Base-by-base conservation (phyloP, 2,113 vertebrate species). In the Poeciliopsis occidentalis region DNA sequence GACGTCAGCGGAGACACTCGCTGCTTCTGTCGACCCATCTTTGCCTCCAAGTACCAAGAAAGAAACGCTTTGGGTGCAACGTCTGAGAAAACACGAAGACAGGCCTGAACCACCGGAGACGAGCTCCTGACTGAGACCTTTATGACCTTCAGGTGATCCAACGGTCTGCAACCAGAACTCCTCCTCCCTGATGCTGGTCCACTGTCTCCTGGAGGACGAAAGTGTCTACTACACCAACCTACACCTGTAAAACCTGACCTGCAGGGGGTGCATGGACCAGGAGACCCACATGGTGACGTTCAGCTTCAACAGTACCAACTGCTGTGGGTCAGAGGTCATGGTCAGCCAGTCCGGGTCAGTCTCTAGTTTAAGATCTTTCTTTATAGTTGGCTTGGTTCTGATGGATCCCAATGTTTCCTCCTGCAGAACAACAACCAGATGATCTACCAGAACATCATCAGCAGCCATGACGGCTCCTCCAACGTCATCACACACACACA, bases 191-290 rank as follows among this genome's bases (percentile, higher is more conserved):
- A 27, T 29, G 61, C 32, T 89, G 78, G 64, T 57, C 0, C 1
- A 60, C 19, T 89, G 87, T 76, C 82, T 87, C 29, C 60, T 89
- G 86, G 70, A 66, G 34, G 83, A 87, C 37, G 69, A 47, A 60
- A 61, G 57, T 32, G 31, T 87, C 1, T 19, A 47, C 27, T 80
- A 77, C 76, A 39, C 64, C 0, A n/a, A 0, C 6, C 37, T 89
- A 8, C 82, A 85, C 63, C 80, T 89, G 19, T 79, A 67, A 0
- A 71, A 89, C 66, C 34, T 0, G 13, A 34, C 3, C 65, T 86
- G 84, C 72, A 34, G 12, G 34, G 87, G 82, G 22, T 37, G 71
- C 17, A 12, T 73, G 60, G 69, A 86, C 11, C 1, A 64, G 2
- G 2, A 37, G 19, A 86, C 27, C 19, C 73, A 80, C 71, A 80